These are phyloP conservation scores for Neomonachus schauinslandi DNA, from an alignment of 2,113 vertebrate genomes.

Conservation along the genomic window DNA sequence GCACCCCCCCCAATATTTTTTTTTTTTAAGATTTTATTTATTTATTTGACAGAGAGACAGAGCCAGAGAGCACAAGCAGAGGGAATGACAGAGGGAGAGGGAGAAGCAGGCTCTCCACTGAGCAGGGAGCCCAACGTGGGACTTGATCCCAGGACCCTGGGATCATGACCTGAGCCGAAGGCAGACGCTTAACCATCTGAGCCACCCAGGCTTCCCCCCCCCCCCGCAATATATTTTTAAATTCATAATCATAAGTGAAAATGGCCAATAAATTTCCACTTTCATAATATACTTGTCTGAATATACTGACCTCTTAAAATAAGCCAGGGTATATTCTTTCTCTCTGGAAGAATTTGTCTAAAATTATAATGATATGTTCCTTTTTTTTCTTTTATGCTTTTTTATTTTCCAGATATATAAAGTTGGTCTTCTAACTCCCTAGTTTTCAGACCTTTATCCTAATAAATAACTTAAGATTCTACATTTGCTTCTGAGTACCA, in stretches of 20 bases:
- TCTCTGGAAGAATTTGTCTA: background rate
- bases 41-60: no score
- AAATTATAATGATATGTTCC: background rate
- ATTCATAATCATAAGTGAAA: background rate
- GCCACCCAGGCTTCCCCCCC: background rate
- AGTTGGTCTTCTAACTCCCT: background rate
- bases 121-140: background rate
- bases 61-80: no score
- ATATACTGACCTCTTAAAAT: background rate
- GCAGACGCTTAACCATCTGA: background rate
- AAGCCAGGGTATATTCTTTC: background rate
- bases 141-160: background rate
- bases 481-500: background rate
- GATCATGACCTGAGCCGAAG: background rate
- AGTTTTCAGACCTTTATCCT: background rate
- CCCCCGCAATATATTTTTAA: background rate
- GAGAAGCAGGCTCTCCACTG: background rate
- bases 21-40: no score
- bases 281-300: background rate
- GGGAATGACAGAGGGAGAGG: no score
- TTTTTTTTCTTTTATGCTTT: background rate
- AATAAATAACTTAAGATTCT: background rate
- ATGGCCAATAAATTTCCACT: background rate
- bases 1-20: no score
- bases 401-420: background rate